A percentile compares a stretch with the other conserved stretches of the same genome.
Conservation (phyloP, 2,888 invertebrate species). For the Macrosiphum euphorbiae region DNA sequence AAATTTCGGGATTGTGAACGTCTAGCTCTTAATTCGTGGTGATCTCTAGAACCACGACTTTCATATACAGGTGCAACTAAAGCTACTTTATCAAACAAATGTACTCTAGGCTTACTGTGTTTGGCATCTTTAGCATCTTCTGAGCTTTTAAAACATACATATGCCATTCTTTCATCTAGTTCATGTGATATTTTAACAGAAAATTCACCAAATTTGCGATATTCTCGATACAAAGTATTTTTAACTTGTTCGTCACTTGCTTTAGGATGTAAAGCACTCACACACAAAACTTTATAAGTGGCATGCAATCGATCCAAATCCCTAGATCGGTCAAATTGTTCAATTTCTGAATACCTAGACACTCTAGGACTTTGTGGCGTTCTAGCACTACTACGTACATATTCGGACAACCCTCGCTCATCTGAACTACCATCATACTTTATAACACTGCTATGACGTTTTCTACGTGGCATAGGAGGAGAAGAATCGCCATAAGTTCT, state of each 20-base stretch:
- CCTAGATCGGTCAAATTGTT: slow-evolving; percentile 80
- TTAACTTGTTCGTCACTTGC: slow-evolving; percentile 93
- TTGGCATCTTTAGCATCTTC: slow-evolving; percentile 97
- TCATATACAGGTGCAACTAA: slow-evolving; percentile 95
- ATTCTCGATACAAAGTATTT: slow-evolving; percentile 92
- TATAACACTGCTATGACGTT: slow-evolving; percentile 85
- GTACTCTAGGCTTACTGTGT: slow-evolving; percentile 90
- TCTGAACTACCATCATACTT: slow-evolving; percentile 90
- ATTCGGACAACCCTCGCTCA: slow-evolving; percentile 86
- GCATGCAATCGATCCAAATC: slow-evolving; percentile 68
- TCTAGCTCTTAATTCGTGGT: slow-evolving; percentile 73
- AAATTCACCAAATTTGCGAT: slow-evolving; percentile 95
- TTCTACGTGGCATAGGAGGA: slow-evolving; percentile 84
- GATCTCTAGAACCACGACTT: slow-evolving; percentile 71
- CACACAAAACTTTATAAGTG: slow-evolving; percentile 93
- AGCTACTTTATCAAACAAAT: slow-evolving; percentile 93
- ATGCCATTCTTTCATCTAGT: slow-evolving; percentile 92
- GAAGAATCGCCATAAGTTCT: slow-evolving; percentile 84
- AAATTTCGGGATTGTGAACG: slow-evolving; percentile 81
- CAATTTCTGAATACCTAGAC: slow-evolving; percentile 79
- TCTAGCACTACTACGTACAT: slow-evolving; percentile 80
- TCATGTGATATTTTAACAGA: slow-evolving; percentile 93
- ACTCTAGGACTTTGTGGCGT: slow-evolving; percentile 73
- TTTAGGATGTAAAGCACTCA: slow-evolving; percentile 94
- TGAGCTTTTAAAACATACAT: slow-evolving; percentile 92